Base-by-base conservation (phyloP, 2,113 vertebrate species). In the Strix uralensis region DNA sequence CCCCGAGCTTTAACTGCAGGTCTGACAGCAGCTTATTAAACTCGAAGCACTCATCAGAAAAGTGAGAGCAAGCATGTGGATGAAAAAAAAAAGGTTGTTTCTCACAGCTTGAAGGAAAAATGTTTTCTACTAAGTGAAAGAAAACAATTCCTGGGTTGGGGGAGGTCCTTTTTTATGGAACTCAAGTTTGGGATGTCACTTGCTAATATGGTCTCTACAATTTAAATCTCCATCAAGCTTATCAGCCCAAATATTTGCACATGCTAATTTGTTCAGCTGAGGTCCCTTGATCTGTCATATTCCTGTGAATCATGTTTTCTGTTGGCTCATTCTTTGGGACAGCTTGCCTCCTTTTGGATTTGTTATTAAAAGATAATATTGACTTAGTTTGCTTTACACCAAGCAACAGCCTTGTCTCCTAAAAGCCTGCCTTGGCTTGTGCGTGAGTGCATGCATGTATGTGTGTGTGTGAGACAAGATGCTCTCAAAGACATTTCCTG, bases 341-440 rank as follows among this genome's bases (percentile, higher is more conserved):
- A 96, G 88, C 91, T 97, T 96, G 67, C 81, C 74, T 97, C 71
- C 86, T 96, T 97, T 97, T 57, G 59, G 70, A 96, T 97, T 95
- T 97, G 86, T 96, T 97, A 97, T 97, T 97, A 96, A 97, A 97
- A 96, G 86, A 96, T 96, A 97, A 98, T 97, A 97, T 97, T 98
- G 96, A 97, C 90, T 97, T 95, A 95, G 84, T 94, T 90, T 83
- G 72, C 70, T 93, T 88, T 81, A 92, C 92, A 78, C 12, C 69
- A 78, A 96, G 81, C 57, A 85, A 32, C 78, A 85, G 78, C 88
- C 81, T 81, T 71, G 78, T 81, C 82, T 94, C 66, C 87, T 91
- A 58, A 94, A 94, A 96, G 38, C 59, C 71, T 91, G 81, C 46
- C 42, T 87, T 90, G 86, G 71, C 36, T 63, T 69, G 81, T 65